These are phyloP conservation scores for Chirona hameri DNA, from an alignment of 2,888 invertebrate species.

Conservation along the genomic window DNA sequence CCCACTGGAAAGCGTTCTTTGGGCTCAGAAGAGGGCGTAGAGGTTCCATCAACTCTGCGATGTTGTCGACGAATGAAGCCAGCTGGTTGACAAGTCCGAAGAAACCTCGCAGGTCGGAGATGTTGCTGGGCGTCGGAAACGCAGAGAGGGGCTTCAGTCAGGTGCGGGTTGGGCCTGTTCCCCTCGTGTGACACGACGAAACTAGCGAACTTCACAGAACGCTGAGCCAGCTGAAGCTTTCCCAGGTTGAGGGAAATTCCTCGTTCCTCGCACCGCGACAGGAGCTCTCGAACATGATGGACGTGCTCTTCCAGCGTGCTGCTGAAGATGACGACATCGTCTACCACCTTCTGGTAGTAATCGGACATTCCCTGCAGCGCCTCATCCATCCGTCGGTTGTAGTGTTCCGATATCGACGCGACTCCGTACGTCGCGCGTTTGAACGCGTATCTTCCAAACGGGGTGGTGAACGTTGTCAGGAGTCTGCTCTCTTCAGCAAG, in stretches of 20 bases:
- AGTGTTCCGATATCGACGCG: not conserved
- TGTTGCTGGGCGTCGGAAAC: not conserved
- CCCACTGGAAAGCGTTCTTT: not conserved
- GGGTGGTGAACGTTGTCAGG: constrained; percentile 34
- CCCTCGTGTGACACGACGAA: not conserved
- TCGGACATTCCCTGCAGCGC: not conserved
- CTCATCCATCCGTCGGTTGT: constrained; percentile 24
- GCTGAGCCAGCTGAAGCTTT: not conserved
- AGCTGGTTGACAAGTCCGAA: not conserved
- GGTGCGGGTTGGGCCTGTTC: not conserved
- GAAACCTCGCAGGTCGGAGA: not conserved
- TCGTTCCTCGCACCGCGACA: not conserved
- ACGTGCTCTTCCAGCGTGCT: not conserved
- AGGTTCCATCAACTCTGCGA: not conserved
- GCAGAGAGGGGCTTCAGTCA: not conserved
- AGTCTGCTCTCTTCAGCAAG: constrained; percentile 8
- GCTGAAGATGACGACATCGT: no score
- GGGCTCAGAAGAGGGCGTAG: not conserved
- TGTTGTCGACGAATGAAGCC: not conserved
- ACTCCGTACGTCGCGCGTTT: constrained; percentile 30
- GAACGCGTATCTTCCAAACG: constrained; percentile 33
- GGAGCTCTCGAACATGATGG: not conserved
- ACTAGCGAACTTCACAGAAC: not conserved
- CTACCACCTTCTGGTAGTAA: not conserved
- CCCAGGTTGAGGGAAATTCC: not conserved